phyloP scores from a whole-genome alignment of 53 echinoderm and acorn worm species.

The Patiria pectinifera region DNA sequence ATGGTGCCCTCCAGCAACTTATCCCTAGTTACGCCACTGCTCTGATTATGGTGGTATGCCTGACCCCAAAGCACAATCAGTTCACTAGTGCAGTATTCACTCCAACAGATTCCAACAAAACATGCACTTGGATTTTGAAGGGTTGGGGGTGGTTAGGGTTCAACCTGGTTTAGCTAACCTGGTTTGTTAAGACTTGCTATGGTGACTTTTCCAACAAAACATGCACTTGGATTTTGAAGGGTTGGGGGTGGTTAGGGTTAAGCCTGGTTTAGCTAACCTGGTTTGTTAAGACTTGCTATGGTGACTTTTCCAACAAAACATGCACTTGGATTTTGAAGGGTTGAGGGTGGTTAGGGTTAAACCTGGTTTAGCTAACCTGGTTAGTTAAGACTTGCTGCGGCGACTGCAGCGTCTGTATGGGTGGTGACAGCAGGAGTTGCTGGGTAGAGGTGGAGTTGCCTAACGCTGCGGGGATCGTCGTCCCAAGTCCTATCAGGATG shows the following conservation, averaged over 20 bases:
- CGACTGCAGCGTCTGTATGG: conserved; percentile 73
- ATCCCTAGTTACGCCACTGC: no score
- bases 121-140: no score
- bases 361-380: conserved; percentile 55
- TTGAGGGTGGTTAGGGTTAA: no score
- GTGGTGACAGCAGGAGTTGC: conserved; percentile 65
- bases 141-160: no score
- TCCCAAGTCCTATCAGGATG: conserved; percentile 27
- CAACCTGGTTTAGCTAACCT: conserved; percentile 37
- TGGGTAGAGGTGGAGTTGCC: conserved; percentile 62
- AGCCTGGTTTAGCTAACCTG: conserved; percentile 52
- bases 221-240: no score
- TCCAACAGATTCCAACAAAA: no score
- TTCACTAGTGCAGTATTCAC: no score
- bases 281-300: conserved; percentile 85
- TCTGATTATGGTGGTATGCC: no score
- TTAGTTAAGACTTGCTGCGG: conserved; percentile 87
- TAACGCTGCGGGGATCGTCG: conserved; percentile 42
- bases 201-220: conserved; percentile 24
- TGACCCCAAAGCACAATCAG: no score
- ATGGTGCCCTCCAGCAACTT: no score
- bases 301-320: conserved; percentile 40
- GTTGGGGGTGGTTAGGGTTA: no score
- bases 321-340: no score
- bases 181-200: conserved; percentile 87